Evolutionary conservation across 2,113 vertebrate species (phyloP).

Genomic region (Aythya baeri): DNA sequence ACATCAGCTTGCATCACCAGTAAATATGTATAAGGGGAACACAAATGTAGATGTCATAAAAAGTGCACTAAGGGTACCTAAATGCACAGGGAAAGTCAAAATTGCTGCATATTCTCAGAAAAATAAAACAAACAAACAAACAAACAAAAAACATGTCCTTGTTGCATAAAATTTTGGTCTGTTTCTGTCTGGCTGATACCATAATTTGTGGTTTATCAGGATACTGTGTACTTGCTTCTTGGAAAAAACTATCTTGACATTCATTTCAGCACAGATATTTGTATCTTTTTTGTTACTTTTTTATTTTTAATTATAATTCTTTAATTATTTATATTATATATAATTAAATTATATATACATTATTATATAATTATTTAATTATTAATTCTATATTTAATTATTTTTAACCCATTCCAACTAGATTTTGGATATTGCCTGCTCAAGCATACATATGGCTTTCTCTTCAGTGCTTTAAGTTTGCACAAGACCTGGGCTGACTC

Average conservation of each 20-base stretch:
- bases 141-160: neutral
- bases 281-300: neutral
- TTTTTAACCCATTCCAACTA: neutral
- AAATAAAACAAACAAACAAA: neutral
- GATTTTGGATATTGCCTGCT: neutral
- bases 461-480: neutral
- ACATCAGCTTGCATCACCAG: neutral
- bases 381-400: no score
- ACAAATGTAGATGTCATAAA: neutral
- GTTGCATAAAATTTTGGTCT: neutral
- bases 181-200: neutral
- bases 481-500: fast-evolving
- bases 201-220: neutral
- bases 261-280: neutral
- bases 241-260: neutral
- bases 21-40: neutral
- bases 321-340: no score
- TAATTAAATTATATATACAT: no score
- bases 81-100: neutral
- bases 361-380: no score
- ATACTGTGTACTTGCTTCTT: neutral
- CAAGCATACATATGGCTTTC: neutral
- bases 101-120: neutral
- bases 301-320: neutral
- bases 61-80: neutral